These are phyloP conservation scores for Cydia pomonella DNA, from an alignment of 1,140 invertebrate species.

Conservation along the genomic window DNA sequence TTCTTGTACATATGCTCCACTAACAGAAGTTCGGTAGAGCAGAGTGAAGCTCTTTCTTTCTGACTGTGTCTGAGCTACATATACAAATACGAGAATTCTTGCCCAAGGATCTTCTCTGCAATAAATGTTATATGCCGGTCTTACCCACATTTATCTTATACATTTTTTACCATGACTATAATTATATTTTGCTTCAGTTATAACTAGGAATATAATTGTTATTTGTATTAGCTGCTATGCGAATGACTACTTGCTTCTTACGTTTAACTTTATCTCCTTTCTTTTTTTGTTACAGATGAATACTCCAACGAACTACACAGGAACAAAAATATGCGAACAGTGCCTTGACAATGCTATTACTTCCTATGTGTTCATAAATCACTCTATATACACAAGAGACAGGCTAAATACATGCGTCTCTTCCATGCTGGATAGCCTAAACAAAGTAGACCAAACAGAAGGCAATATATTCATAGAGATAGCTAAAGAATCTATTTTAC, in stretches of 20 bases:
- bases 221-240: neutral
- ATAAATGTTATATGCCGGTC: no score
- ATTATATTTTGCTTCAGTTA: neutral
- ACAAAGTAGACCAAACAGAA: slow-evolving; percentile 43
- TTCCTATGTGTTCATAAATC: slow-evolving; percentile 61
- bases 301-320: slow-evolving; percentile 54
- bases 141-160: no score
- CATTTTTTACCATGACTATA: no score
- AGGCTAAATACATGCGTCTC: slow-evolving; percentile 60
- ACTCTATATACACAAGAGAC: slow-evolving; percentile 54
- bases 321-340: slow-evolving; percentile 69
- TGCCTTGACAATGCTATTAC: slow-evolving; percentile 63
- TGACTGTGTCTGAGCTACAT: no score
- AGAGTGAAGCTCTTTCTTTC: no score
- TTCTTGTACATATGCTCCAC: no score
- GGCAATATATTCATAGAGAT: slow-evolving; percentile 68
- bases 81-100: no score
- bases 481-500: slow-evolving; percentile 54
- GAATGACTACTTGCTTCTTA: neutral
- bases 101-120: no score
- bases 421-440: slow-evolving; percentile 53
- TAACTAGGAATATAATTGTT: neutral
- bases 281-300: slow-evolving; percentile 71
- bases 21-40: no score
- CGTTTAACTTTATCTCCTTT: slow-evolving; percentile 41